A percentile compares a stretch with the other conserved stretches of the same genome.
These are phyloP conservation scores for Cryptoblepharus egeriae DNA, from an alignment of 2,797 vertebrate species.

Conservation along the genomic window DNA sequence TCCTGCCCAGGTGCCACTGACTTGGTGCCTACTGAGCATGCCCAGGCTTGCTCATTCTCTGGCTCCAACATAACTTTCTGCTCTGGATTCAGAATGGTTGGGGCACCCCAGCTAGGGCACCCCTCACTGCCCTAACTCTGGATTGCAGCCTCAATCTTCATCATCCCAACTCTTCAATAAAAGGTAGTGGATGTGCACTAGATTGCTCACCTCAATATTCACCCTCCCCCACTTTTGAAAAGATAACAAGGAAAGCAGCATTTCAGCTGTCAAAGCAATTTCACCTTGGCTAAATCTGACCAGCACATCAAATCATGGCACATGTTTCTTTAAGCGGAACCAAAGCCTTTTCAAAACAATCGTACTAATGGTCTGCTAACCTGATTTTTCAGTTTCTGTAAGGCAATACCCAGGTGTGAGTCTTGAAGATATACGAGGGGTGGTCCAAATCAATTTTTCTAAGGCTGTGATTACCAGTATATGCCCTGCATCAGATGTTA, in stretches of 20 bases:
- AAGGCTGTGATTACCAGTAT: neutral
- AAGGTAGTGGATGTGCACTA: neutral
- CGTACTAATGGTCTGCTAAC: neutral
- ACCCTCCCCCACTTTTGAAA: conserved; percentile 25
- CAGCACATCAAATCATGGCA: neutral
- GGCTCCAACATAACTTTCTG: too few species aligned
- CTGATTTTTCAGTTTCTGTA: neutral
- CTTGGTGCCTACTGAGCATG: too few species aligned
- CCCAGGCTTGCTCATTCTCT: too few species aligned
- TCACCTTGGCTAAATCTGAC: neutral
- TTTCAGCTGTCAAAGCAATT: too few species aligned
- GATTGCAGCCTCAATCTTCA: too few species aligned
- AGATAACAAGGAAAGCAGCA: too few species aligned
- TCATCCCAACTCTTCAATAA: neutral
- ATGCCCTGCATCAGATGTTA: neutral
- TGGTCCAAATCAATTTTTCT: neutral
- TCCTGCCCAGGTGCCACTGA: too few species aligned
- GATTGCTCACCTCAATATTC: neutral
- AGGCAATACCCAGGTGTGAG: accelerated
- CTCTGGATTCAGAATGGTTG: too few species aligned
- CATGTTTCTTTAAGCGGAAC: conserved; percentile 21
- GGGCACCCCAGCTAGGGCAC: too few species aligned
- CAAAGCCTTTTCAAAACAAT: neutral
- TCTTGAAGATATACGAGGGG: neutral
- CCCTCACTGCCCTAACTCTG: too few species aligned